Conservation (phyloP, 1,140 invertebrate genomes). For the Carposina sasakii region DNA sequence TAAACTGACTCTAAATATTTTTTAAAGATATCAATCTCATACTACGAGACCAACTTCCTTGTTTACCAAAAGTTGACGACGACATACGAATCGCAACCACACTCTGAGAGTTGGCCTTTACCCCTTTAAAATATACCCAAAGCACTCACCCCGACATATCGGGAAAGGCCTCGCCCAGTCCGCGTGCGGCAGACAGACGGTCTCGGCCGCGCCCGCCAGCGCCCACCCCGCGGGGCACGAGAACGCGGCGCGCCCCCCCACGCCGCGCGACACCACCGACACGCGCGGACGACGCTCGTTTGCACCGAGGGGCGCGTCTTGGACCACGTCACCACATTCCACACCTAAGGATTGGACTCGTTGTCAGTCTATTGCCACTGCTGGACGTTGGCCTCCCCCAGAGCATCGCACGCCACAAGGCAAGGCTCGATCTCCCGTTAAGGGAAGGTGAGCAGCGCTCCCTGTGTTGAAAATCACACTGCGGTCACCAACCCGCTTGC, state of each 20-base stretch:
- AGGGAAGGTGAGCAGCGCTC: too few relatives aligned
- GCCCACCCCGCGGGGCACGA: slow-evolving; percentile 85
- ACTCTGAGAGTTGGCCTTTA: too few relatives aligned
- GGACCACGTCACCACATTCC: slow-evolving; percentile 81
- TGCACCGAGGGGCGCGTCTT: slow-evolving; percentile 41
- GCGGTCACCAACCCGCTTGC: too few relatives aligned
- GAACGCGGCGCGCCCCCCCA: slow-evolving; percentile 85
- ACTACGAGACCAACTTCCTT: too few relatives aligned
- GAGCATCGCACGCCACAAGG: too few relatives aligned
- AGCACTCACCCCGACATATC: slow-evolving; percentile 78
- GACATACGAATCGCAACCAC: too few relatives aligned
- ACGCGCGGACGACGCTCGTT: slow-evolving; percentile 76
- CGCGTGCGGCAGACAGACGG: slow-evolving; percentile 83
- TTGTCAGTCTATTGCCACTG: not conserved
- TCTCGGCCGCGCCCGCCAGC: slow-evolving; percentile 81
- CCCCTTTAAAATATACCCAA: too few relatives aligned
- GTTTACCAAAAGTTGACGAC: not conserved
- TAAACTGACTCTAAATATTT: too few relatives aligned
- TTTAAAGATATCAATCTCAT: too few relatives aligned
- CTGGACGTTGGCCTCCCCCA: not conserved
- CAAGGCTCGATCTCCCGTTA: too few relatives aligned
- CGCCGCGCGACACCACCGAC: slow-evolving; percentile 80
- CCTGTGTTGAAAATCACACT: too few relatives aligned
- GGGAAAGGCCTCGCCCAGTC: slow-evolving; percentile 86
- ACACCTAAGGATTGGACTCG: slow-evolving; percentile 74